These are phyloP conservation scores for Sapajus apella DNA, from an alignment of 2,113 vertebrate species.

Conservation along the genomic window DNA sequence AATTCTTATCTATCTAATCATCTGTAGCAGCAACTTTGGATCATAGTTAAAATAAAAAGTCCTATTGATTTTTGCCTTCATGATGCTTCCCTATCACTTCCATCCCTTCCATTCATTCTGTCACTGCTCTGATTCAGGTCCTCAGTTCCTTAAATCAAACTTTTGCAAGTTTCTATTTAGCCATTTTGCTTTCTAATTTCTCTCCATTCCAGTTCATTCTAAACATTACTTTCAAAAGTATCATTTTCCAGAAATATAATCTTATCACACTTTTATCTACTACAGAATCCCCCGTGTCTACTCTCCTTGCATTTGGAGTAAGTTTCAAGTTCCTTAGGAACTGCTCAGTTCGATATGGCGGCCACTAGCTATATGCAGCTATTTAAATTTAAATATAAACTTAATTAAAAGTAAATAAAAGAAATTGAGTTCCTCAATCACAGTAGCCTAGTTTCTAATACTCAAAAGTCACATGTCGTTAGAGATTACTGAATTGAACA, in stretches of 20 bases:
- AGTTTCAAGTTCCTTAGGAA: background rate
- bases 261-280: background rate
- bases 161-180: background rate
- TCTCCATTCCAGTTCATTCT: background rate
- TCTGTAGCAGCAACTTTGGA: background rate
- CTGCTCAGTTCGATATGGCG: background rate
- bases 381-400: background rate
- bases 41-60: background rate
- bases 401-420: background rate
- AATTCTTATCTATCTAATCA: background rate
- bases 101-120: background rate
- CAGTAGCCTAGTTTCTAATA: background rate
- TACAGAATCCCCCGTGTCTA: background rate
- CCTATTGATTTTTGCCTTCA: background rate
- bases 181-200: background rate
- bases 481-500: background rate
- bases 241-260: background rate
- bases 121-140: background rate
- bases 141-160: background rate
- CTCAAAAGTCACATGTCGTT: background rate
- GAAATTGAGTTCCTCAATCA: background rate
- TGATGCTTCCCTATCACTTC: background rate
- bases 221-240: background rate
- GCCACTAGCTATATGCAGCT: background rate
- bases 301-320: background rate